These are phyloP conservation scores for Oryzias dopingdopingensis DNA, from an alignment of 2,797 vertebrate genomes.

Conservation along the genomic window DNA sequence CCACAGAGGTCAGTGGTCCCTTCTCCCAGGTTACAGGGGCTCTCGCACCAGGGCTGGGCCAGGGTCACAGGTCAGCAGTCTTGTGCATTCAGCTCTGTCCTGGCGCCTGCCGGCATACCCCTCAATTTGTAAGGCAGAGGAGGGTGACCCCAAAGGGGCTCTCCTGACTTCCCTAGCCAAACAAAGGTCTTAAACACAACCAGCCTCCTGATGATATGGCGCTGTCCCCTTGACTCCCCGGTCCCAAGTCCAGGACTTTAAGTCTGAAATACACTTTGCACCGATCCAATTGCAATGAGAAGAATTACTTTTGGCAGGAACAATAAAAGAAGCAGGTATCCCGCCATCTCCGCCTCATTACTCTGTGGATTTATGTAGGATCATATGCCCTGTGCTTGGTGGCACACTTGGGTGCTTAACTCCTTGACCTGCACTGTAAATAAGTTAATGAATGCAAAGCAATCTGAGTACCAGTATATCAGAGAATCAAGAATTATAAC, in stretches of 20 bases:
- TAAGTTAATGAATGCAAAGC: conserved; percentile 69
- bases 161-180: conserved; percentile 78
- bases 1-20: conserved; percentile 73
- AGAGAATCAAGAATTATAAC: conserved; percentile 26
- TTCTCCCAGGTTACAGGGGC: conserved; percentile 77
- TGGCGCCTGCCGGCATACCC: conserved; percentile 84
- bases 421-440: conserved; percentile 75
- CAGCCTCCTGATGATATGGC: conserved; percentile 72
- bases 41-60: conserved; percentile 68
- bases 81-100: conserved; percentile 77
- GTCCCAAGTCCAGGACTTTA: conserved; percentile 51
- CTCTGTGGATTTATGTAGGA: conserved; percentile 76
- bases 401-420: conserved; percentile 69
- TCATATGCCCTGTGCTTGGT: conserved; percentile 62
- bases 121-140: conserved; percentile 83
- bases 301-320: conserved; percentile 70
- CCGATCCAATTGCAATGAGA: conserved; percentile 72
- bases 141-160: conserved; percentile 78
- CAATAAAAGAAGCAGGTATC: conserved; percentile 60
- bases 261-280: conserved; percentile 55
- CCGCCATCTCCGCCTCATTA: conserved; percentile 72
- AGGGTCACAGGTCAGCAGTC: conserved; percentile 83
- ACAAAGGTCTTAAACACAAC: conserved; percentile 81
- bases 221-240: conserved; percentile 51
- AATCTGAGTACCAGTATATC: conserved; percentile 28